phyloP scores from a whole-genome alignment of 2,888 invertebrate species.

The Sphaerophoria taeniata region DNA sequence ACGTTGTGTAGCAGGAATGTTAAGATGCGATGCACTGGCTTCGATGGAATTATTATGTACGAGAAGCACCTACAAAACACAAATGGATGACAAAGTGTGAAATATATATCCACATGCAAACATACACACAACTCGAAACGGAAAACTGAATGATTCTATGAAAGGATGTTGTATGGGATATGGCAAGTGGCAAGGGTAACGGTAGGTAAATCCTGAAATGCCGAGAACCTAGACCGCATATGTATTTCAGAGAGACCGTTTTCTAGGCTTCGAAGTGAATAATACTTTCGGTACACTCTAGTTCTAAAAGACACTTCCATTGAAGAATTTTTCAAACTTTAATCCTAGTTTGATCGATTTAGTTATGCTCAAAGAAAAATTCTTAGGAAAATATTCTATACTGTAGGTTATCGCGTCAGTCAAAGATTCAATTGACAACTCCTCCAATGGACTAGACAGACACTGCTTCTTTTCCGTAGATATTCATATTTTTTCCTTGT shows the following conservation, averaged over 20 bases:
- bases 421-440: no score
- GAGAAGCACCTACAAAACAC: conserved; percentile 82
- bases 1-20: conserved; percentile 82
- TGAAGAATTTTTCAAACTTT: no score
- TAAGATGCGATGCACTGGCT: conserved; percentile 81
- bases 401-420: no score
- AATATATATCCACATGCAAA: conserved; percentile 14
- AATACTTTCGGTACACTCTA: no score
- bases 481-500: no score
- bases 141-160: conserved; percentile 12
- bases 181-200: no score
- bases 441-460: no score
- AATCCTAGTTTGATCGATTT: no score
- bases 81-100: conserved; percentile 64
- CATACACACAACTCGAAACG: conserved; percentile 28
- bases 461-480: no score
- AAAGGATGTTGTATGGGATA: conserved; percentile 31
- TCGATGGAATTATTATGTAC: conserved; percentile 83
- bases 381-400: no score
- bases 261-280: conserved; percentile 37
- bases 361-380: no score
- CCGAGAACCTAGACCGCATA: conserved; percentile 60
- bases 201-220: conserved; percentile 20
- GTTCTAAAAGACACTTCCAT: no score
- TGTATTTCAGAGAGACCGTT: conserved; percentile 53